Conservation (phyloP, 2,888 invertebrate species). For the Choreutis nemorana region DNA sequence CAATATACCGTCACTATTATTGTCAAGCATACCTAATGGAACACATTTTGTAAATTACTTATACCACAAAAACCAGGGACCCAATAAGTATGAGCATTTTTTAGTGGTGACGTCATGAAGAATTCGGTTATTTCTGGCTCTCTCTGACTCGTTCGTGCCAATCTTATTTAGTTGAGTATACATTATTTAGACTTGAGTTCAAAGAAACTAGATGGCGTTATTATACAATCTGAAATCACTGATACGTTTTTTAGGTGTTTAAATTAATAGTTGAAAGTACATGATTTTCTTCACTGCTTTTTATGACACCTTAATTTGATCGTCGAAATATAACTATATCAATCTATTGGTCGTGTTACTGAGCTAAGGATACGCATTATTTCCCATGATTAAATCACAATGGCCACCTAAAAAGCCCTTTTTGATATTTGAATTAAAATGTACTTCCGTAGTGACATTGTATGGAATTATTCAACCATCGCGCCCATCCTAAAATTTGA, state of each 20-base stretch:
- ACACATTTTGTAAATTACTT: slow-evolving; percentile 3
- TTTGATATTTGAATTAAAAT: slow-evolving; percentile 23
- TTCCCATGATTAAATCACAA: slow-evolving; percentile 25
- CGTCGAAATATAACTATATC: too few species aligned
- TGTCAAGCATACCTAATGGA: slow-evolving; percentile 4
- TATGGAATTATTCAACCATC: slow-evolving; percentile 42
- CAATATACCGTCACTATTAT: too few species aligned
- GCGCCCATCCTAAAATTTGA: slow-evolving; percentile 43
- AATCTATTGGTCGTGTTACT: too few species aligned
- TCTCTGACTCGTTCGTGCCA: slow-evolving; percentile 14
- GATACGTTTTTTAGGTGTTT: too few species aligned
- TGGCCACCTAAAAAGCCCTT: slow-evolving; percentile 22
- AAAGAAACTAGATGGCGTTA: slow-evolving; percentile 10
- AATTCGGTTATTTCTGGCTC: slow-evolving; percentile 31
- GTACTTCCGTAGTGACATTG: slow-evolving; percentile 45
- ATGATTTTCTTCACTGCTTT: too few species aligned
- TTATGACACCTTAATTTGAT: too few species aligned
- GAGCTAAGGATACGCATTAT: too few species aligned
- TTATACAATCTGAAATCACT: too few species aligned
- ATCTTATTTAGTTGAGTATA: slow-evolving; percentile 9
- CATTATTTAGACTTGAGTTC: too few species aligned
- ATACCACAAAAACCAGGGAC: too few species aligned
- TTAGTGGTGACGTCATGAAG: slow-evolving; percentile 52
- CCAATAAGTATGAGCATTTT: slow-evolving; percentile 50
- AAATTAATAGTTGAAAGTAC: too few species aligned